Evolutionary conservation across 2,113 vertebrate species (phyloP).

Genomic region (Rissa tridactyla): DNA sequence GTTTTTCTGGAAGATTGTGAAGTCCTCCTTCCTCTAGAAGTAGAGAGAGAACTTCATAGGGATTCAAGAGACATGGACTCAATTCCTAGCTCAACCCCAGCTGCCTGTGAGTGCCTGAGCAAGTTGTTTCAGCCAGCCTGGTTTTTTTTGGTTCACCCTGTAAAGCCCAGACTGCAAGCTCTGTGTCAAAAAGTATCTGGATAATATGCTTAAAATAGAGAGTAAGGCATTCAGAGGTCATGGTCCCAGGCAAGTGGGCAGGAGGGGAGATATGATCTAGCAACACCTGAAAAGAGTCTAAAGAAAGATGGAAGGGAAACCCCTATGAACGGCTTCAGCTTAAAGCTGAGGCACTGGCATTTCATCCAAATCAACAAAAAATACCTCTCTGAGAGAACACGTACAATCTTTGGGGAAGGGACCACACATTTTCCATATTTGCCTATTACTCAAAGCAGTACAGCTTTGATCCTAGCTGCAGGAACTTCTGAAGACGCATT

Average conservation of each 20-base stretch:
- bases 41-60: not conserved
- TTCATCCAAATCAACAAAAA: not conserved
- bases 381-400: not conserved
- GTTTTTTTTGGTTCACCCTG: not conserved
- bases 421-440: not conserved
- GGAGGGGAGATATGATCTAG: not conserved
- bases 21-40: not conserved
- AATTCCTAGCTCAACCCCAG: not conserved
- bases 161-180: not conserved
- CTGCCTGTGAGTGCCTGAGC: not conserved
- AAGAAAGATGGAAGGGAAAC: not conserved
- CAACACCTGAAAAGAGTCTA: not conserved
- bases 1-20: not conserved
- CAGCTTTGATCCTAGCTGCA: not conserved
- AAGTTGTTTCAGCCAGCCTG: not conserved
- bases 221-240: not conserved
- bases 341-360: not conserved
- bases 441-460: not conserved
- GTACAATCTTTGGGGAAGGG: not conserved
- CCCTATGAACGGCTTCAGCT: not conserved
- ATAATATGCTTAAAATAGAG: not conserved
- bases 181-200: not conserved
- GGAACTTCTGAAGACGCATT: not conserved
- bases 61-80: not conserved
- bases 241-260: not conserved